Evolutionary conservation across 2,113 vertebrate species (phyloP), one percentile per base, ranked within the genome.

Genomic region (zebrafish (Danio rerio)): DNA sequence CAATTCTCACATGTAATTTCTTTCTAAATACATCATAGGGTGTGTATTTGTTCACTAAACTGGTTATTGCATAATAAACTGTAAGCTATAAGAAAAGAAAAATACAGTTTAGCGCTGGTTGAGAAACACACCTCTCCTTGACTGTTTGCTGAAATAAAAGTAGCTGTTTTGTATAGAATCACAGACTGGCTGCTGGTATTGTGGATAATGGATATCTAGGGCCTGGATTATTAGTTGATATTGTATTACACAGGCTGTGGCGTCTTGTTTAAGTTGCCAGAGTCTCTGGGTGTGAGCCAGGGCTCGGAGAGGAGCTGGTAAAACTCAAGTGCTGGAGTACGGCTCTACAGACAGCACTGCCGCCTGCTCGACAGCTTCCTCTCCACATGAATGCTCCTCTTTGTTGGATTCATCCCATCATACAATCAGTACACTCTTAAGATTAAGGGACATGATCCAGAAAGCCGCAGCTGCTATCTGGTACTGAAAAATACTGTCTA

Each of bases 391-490:
- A 81, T 74, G 70, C 56, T 42, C 43, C 42, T 63, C 40, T 45
- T 81, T 81, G 70, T 81, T 81, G 58, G 21, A 58, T 13, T 43
- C 10, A 7, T 53, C 56, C 58, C 59, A 53, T 78, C 62, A 42
- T 42, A 6, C 59, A 65, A 66, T 63, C 76, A 66, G 50, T 47
- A 42, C 15, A 50, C 58, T 77, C 74, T 66, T 66, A 55, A 78
- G 75, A 62, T 49, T 77, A 20, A 62, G 47, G 62, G 62, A 52
- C 61, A 55, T 8, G 9, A 20, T 79, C 49, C 62, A 79, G 62
- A 79, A 78, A 78, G 10, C 3, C 2, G 13, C 76, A 66, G 76
- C 76, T 78, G 61, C 61, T 53, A 13, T 50, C n/a, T 47, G 45
- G 16, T 31, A 31, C 31, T 2, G 31, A 31, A 31, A 31, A 31